Evolutionary conservation across 2,888 invertebrate genomes (phyloP).

Genomic region (Galerucella nymphaeae): DNA sequence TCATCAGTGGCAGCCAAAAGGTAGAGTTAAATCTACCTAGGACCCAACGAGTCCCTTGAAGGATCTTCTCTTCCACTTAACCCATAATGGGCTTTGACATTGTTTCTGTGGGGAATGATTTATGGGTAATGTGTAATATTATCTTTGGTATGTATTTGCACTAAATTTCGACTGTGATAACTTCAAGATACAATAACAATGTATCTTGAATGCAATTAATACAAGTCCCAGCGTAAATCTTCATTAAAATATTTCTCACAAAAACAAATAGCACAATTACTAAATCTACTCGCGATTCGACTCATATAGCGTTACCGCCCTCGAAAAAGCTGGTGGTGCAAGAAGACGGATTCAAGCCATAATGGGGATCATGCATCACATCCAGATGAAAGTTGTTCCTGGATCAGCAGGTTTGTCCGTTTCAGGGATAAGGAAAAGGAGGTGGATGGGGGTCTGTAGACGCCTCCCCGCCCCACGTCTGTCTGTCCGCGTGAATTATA

Average conservation of each 20-base stretch:
- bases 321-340: slow-evolving; percentile 34
- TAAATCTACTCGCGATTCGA: slow-evolving; percentile 21
- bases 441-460: slow-evolving; percentile 53
- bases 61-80: too few relatives aligned
- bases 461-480: slow-evolving; percentile 53
- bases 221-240: too few relatives aligned
- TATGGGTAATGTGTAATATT: too few relatives aligned
- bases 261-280: not conserved
- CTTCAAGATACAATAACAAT: too few relatives aligned
- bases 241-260: not conserved
- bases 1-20: too few relatives aligned
- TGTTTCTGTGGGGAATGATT: not conserved
- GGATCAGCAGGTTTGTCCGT: slow-evolving; percentile 66
- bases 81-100: not conserved
- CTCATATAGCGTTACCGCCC: slow-evolving; percentile 22
- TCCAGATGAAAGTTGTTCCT: slow-evolving; percentile 66
- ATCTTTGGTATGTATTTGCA: too few relatives aligned
- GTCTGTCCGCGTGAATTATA: slow-evolving; percentile 64
- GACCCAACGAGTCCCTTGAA: too few relatives aligned
- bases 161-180: too few relatives aligned
- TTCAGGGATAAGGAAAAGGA: slow-evolving; percentile 41
- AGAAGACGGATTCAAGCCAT: slow-evolving; percentile 58
- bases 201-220: too few relatives aligned
- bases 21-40: too few relatives aligned
- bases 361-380: slow-evolving; percentile 64